Conservation (phyloP, 2,888 invertebrate genomes). For the Drosophila birchii region DNA sequence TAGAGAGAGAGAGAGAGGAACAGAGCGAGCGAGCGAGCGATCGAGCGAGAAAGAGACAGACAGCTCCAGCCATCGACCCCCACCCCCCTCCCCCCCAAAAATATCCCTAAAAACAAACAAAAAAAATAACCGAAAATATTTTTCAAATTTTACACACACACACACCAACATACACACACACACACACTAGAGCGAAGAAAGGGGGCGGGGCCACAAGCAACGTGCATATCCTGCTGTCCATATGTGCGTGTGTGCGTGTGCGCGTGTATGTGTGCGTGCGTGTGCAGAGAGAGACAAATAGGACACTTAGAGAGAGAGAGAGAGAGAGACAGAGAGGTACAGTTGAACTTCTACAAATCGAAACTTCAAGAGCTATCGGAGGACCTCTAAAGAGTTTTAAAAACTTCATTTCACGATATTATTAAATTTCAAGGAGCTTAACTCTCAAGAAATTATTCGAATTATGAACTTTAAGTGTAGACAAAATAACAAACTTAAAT, state of each 20-base stretch:
- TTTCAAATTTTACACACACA: slow-evolving; percentile 19
- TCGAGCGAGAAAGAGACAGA: slow-evolving; percentile 44
- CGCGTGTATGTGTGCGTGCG: slow-evolving; percentile 26
- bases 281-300: slow-evolving; percentile 57
- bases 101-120: slow-evolving; percentile 10
- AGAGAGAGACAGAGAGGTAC: slow-evolving; percentile 6
- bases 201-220: slow-evolving; percentile 44
- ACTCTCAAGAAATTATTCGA: not conserved
- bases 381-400: not conserved
- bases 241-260: slow-evolving; percentile 15
- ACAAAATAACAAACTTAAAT: not conserved
- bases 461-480: not conserved
- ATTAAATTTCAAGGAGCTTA: not conserved
- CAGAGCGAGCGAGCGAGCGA: slow-evolving; percentile 38
- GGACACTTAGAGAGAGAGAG: slow-evolving; percentile 10
- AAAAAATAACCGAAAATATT: slow-evolving; percentile 9
- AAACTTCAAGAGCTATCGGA: not conserved
- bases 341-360: slow-evolving; percentile 19
- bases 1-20: slow-evolving; percentile 7
- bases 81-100: slow-evolving; percentile 15
- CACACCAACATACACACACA: slow-evolving; percentile 16
- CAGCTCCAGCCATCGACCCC: slow-evolving; percentile 46
- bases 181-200: slow-evolving; percentile 19
- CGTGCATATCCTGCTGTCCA: slow-evolving; percentile 41
- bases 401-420: not conserved